Evolutionary conservation across 2,888 invertebrate species (phyloP).

Genomic region (Baccha elongata): DNA sequence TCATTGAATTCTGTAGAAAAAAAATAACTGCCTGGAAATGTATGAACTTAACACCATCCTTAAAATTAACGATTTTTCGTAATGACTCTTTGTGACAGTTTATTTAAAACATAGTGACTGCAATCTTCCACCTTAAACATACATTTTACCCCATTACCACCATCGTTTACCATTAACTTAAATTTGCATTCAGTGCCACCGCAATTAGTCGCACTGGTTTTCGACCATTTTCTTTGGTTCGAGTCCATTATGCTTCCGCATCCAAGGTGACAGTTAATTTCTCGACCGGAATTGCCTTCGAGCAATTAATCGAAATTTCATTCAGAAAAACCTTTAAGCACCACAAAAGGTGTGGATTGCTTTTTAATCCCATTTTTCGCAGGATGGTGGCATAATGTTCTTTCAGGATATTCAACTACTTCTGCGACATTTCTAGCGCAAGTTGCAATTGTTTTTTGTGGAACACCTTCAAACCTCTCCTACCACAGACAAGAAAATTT

Average conservation of each 20-base stretch:
- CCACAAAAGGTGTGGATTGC: slow-evolving; percentile 69
- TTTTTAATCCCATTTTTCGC: slow-evolving; percentile 57
- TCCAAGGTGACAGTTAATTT: slow-evolving; percentile 73
- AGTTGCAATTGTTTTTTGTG: slow-evolving; percentile 57
- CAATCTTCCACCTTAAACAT: slow-evolving; percentile 28
- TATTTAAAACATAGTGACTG: slow-evolving; percentile 62
- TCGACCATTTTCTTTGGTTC: slow-evolving; percentile 14
- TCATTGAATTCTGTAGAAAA: no score
- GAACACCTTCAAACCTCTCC: background rate
- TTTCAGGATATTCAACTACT: slow-evolving; percentile 21
- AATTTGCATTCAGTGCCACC: slow-evolving; percentile 64
- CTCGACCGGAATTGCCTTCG: slow-evolving; percentile 62
- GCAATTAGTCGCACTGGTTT: slow-evolving; percentile 68
- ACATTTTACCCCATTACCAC: background rate
- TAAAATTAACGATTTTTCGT: slow-evolving; percentile 17
- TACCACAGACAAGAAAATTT: slow-evolving; percentile 21
- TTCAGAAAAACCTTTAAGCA: slow-evolving; percentile 53
- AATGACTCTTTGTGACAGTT: slow-evolving; percentile 40
- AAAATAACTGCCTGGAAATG: no score
- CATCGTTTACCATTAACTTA: slow-evolving; percentile 55
- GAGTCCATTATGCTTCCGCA: slow-evolving; percentile 59
- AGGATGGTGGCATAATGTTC: background rate
- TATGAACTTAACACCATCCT: background rate
- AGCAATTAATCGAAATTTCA: slow-evolving; percentile 74
- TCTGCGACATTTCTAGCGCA: slow-evolving; percentile 48